Conservation (phyloP, 64 coral and sea anemone species). For the Stichodactyla mertensii region DNA sequence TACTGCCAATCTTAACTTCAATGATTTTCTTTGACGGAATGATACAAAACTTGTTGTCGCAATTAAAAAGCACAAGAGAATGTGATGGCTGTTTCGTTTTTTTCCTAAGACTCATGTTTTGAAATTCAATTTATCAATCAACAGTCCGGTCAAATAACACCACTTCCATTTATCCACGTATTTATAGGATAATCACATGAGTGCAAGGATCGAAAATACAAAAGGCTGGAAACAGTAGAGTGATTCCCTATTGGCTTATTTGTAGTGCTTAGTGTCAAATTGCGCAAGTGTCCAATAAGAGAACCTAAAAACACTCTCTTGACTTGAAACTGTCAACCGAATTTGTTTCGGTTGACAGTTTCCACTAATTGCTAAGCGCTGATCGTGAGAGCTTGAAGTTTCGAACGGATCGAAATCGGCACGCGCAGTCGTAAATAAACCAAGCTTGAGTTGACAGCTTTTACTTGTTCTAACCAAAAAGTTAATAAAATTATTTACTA, state of each 20-base stretch:
- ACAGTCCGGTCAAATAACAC: background rate
- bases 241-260: background rate
- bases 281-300: background rate
- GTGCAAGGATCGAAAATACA: background rate
- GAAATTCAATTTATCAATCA: background rate
- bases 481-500: too few relatives aligned
- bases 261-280: background rate
- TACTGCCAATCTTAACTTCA: background rate
- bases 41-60: background rate
- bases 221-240: background rate
- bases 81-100: background rate
- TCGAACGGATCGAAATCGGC: too few relatives aligned
- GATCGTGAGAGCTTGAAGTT: too few relatives aligned
- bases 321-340: too few relatives aligned
- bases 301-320: too few relatives aligned
- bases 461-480: too few relatives aligned
- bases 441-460: too few relatives aligned
- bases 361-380: too few relatives aligned
- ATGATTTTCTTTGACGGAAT: background rate
- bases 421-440: too few relatives aligned
- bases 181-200: constrained; percentile 7
- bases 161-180: background rate
- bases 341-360: too few relatives aligned
- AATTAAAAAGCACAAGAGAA: background rate
- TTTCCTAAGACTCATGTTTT: background rate